Evolutionary conservation across 1,140 invertebrate genomes (phyloP), one percentile per base, ranked within the genome.

Genomic region (Dufourea novaeangliae): DNA sequence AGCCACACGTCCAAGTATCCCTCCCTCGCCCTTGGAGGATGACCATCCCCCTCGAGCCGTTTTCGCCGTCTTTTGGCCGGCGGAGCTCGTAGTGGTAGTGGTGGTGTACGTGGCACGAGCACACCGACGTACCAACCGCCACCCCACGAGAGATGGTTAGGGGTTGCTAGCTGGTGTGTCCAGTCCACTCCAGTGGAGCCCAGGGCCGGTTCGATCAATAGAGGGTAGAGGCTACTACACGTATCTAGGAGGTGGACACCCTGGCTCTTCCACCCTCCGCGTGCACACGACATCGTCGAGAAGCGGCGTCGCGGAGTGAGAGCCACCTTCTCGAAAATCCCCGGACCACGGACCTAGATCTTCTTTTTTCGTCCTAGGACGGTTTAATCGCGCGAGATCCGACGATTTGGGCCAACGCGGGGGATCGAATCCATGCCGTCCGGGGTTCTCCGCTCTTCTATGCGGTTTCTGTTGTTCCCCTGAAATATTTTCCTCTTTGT

Each of bases 181-280:
- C 88, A 89, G 88, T 89, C 84, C 86, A 88, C 87, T 89, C 82
- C 74, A 88, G 78, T 87, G 87, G 79, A 89, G 88, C 88, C 87
- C 87, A 89, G 87, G n/a, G 87, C 86, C 84, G 86, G 87, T 87
- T 87, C 86, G 88, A 89, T 89, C 88, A 86, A 89, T 89, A 89
- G 88, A 89, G 88, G 88, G 87, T 89, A 89, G 85, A 87, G 79
- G 84, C 87, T 85, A 82, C 85, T 69, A 81, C 76, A 76, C 81
- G 85, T 82, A 86, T 88, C 85, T 88, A 88, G 87, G 87, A 89
- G 88, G 86, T 89, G 87, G 87, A 86, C 88, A 88, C 84, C 67
- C 83, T 77, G 74, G n/a, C 78, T 80, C 73, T 68, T 29, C 81
- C 66, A 29, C 75, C 63, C 63, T 72, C 82, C 67, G 72, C 61